Percentiles rank a stretch among this genome's conserved stretches.
phyloP scores from a whole-genome alignment of 2,888 invertebrate species.

The Acrobasis consociella region DNA sequence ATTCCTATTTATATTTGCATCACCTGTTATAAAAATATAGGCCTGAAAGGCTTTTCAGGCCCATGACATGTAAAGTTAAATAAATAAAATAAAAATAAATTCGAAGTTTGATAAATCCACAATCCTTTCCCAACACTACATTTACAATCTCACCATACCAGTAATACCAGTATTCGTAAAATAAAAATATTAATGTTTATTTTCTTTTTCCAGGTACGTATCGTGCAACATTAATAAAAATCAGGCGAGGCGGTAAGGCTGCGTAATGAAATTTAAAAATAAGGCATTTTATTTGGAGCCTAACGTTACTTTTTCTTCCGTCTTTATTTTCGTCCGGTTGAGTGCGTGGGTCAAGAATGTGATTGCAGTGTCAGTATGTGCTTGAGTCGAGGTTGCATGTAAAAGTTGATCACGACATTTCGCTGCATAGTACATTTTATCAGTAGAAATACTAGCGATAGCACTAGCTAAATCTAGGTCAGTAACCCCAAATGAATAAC shows the following conservation, averaged over 20 bases:
- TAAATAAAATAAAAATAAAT: too few relatives aligned
- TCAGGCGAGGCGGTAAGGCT: slow-evolving; percentile 42
- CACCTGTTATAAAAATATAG: too few relatives aligned
- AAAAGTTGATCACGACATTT: neutral
- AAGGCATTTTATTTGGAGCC: neutral
- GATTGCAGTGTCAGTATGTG: slow-evolving; percentile 35
- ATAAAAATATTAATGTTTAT: slow-evolving; percentile 13
- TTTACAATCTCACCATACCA: slow-evolving; percentile 4
- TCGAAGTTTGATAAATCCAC: neutral
- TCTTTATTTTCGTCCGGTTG: slow-evolving; percentile 38
- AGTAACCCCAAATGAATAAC: neutral
- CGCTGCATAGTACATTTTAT: neutral
- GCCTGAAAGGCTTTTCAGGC: too few relatives aligned
- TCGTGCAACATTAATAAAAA: slow-evolving; percentile 16
- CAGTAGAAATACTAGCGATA: neutral
- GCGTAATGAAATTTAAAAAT: neutral
- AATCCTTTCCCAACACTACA: neutral
- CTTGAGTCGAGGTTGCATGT: slow-evolving; percentile 40
- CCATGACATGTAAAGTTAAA: too few relatives aligned
- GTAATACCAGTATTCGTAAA: slow-evolving; percentile 9
- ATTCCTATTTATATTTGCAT: neutral
- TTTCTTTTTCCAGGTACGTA: slow-evolving; percentile 17
- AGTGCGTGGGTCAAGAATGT: slow-evolving; percentile 56
- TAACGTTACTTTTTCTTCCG: slow-evolving; percentile 6
- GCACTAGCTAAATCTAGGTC: neutral